A percentile compares a stretch with the other conserved stretches of the same genome.
phyloP scores from a whole-genome alignment of 1,140 invertebrate genomes.

The Cecropterus lyciades region DNA sequence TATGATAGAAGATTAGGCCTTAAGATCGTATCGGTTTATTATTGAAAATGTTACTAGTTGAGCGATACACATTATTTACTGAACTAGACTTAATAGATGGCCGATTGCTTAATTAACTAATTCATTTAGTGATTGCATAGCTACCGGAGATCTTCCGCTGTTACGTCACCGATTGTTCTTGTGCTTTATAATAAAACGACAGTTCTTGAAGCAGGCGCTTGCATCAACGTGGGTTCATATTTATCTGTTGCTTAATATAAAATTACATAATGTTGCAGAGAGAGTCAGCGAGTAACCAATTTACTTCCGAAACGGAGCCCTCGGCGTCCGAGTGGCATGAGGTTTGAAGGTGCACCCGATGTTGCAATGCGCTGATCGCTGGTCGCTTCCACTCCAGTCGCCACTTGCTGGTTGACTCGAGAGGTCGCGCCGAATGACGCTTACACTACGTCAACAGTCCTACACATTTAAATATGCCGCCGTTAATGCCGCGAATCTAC shows the following conservation, averaged over 20 bases:
- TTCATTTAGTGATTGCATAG: conserved; percentile 1
- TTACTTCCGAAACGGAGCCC: conserved; percentile 71
- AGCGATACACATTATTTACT: no score
- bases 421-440: conserved; percentile 54
- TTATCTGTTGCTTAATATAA: conserved; percentile 64
- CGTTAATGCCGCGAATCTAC: conserved; percentile 40
- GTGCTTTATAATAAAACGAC: conserved; percentile 3
- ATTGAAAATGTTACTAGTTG: no score
- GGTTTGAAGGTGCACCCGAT: conserved; percentile 58
- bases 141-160: conserved; percentile 1
- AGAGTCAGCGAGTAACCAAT: conserved; percentile 57
- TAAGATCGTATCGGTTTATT: no score
- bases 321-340: conserved; percentile 40
- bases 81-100: background rate
- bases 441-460: conserved; percentile 43
- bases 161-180: background rate
- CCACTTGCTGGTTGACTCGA: conserved; percentile 70
- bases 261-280: conserved; percentile 60
- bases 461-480: conserved; percentile 51
- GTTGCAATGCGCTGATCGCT: conserved; percentile 56
- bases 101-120: conserved; percentile 7
- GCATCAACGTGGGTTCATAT: conserved; percentile 41
- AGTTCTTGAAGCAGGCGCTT: background rate
- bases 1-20: no score
- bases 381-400: conserved; percentile 62